A percentile compares a stretch with the other conserved stretches of the same genome.
Evolutionary conservation across 1,140 invertebrate species (phyloP).

Genomic region (Atta texana): DNA sequence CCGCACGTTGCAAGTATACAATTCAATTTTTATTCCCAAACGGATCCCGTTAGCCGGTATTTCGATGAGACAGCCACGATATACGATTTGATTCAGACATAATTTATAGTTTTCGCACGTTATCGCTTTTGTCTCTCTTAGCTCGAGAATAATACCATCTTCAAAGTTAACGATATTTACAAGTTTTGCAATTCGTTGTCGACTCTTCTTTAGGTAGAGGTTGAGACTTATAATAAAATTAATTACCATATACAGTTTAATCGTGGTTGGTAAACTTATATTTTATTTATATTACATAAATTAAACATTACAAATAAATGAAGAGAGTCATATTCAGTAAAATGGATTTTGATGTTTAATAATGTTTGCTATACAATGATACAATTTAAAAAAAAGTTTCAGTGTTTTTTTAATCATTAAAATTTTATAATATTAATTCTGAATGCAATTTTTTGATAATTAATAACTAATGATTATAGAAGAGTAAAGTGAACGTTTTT

Average conservation of each 20-base stretch:
- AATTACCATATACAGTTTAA: conserved; percentile 28
- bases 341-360: no score
- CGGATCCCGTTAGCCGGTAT: conserved; percentile 49
- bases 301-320: not conserved
- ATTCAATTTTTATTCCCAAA: conserved; percentile 67
- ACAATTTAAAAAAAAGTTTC: no score
- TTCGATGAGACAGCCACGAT: conserved; percentile 45
- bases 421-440: no score
- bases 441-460: no score
- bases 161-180: conserved; percentile 63
- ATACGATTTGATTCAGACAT: conserved; percentile 26
- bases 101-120: conserved; percentile 68
- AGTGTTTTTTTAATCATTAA: no score
- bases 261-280: not conserved
- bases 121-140: conserved; percentile 54
- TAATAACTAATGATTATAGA: no score
- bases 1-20: conserved; percentile 53
- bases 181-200: conserved; percentile 34
- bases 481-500: no score
- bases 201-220: conserved; percentile 1
- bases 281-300: conserved; percentile 23
- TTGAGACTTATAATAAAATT: conserved; percentile 19
- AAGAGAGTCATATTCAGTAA: no score
- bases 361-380: no score
- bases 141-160: conserved; percentile 59